Base-by-base conservation (phyloP, 23 tunicate species). In the Trididemnum miniatum region DNA sequence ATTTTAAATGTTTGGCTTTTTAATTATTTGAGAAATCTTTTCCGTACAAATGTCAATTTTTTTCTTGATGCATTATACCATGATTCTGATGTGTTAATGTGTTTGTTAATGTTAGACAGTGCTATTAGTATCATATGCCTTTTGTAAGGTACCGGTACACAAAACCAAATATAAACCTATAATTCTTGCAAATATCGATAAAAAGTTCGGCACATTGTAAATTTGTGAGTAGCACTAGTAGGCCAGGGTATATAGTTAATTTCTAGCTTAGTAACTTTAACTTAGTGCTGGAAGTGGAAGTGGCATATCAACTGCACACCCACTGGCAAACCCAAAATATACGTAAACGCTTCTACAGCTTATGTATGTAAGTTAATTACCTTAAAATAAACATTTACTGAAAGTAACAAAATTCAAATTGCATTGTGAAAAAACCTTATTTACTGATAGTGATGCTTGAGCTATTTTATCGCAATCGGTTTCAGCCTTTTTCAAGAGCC, bases 271-370 rank as follows among this genome's bases (percentile, higher is more conserved):
- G 54, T 44, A 44, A 44, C 54, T 44, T 44, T 7, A 44, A 44
- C 54, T 44, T 15, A 44, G 54, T 15, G 54, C 54, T 44, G 15
- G 54, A 44, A 44, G 54, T 44, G 54, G 54, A 44, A 7, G 54
- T 44, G 54, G 54, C 54, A 44, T 44, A 44, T 44, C 54, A 44
- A 44, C 54, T 44, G 54, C 54, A 44, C 54, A 44, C 54, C 54
- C 54, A 44, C 54, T 44, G 54, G 54, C 54, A 44, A 44, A 44
- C 54, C 54, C 54, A 44, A 44, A 44, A 44, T 44, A 44, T 44
- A 44, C 54, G 54, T 44, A 44, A 44, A 9, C 12, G 54, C 54
- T 44, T 44, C 54, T 44, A 44, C 54, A 44, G 54, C 54, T 44
- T 44, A 44, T 44, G 54, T 44, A 44, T 44, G 54, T 44, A 44